A percentile compares a stretch with the other conserved stretches of the same genome.
Conservation (phyloP, 2,888 invertebrate genomes). For the Oscheius sp. region DNA sequence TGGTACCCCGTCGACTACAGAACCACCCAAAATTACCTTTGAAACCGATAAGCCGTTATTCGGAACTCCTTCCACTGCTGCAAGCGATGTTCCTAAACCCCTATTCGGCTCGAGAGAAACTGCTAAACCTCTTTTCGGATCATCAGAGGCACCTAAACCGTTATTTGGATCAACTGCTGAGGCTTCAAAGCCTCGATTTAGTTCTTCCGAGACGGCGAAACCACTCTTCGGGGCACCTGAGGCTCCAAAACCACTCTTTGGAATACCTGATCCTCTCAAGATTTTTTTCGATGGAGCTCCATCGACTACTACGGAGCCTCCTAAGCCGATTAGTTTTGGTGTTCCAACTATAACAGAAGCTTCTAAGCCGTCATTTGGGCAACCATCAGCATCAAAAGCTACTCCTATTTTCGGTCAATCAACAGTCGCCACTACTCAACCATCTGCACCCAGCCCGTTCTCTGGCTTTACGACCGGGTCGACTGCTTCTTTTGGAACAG, state of each 20-base stretch:
- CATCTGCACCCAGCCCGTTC: neutral
- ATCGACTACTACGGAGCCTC: neutral
- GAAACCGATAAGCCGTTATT: constrained; percentile 7
- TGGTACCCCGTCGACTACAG: neutral
- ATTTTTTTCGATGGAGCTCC: neutral
- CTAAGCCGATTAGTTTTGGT: constrained; percentile 1
- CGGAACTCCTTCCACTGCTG: neutral
- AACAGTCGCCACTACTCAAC: neutral
- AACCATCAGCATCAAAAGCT: neutral
- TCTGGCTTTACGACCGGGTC: neutral
- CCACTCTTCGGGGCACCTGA: constrained; percentile 1
- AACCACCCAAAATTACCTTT: neutral
- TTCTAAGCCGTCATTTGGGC: neutral
- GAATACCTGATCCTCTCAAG: neutral
- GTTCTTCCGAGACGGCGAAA: neutral
- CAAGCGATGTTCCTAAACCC: neutral
- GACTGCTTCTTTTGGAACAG: neutral
- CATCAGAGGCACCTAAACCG: constrained; percentile 12
- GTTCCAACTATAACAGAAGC: neutral
- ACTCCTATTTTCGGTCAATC: neutral
- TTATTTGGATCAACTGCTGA: neutral
- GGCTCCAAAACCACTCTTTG: neutral
- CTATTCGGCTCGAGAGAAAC: constrained; percentile 4
- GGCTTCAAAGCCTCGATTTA: neutral
- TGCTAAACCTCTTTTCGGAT: constrained; percentile 3